A percentile compares a stretch with the other conserved stretches of the same genome.
phyloP scores from a whole-genome alignment of 2,113 vertebrate species.

The Tetrax tetrax region DNA sequence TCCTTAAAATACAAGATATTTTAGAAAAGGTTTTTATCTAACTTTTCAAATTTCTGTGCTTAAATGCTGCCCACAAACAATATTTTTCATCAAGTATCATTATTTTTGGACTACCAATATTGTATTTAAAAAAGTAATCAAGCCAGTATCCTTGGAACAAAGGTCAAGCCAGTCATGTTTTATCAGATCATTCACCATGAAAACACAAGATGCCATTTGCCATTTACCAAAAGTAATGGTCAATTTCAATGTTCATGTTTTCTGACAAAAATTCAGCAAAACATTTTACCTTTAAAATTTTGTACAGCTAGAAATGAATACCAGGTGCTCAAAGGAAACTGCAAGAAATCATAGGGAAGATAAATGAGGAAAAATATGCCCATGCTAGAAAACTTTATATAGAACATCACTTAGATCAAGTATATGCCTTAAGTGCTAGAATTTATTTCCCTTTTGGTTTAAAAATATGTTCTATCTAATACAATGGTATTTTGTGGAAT shows the following conservation, averaged over 20 bases:
- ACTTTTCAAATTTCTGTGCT: not conserved
- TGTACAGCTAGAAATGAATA: not conserved
- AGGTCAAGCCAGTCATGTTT: not conserved
- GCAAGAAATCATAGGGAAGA: not conserved
- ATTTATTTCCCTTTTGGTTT: not conserved
- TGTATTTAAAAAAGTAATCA: not conserved
- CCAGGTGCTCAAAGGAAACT: not conserved
- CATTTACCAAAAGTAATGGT: not conserved
- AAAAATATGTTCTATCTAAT: not conserved
- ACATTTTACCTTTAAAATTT: not conserved
- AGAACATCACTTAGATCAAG: not conserved
- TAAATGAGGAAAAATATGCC: not conserved
- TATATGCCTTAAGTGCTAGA: not conserved
- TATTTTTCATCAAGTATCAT: not conserved
- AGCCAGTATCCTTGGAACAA: not conserved
- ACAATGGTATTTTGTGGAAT: not conserved
- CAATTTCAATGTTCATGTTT: not conserved
- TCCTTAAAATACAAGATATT: not conserved
- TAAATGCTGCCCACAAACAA: not conserved
- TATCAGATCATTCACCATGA: not conserved
- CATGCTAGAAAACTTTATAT: not conserved
- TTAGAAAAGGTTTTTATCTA: not conserved
- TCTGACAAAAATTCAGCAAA: not conserved
- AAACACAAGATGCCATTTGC: not conserved
- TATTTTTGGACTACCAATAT: not conserved